Conservation (phyloP, 92 coral and sea anemone genomes). For the Nematostella vectensis region DNA sequence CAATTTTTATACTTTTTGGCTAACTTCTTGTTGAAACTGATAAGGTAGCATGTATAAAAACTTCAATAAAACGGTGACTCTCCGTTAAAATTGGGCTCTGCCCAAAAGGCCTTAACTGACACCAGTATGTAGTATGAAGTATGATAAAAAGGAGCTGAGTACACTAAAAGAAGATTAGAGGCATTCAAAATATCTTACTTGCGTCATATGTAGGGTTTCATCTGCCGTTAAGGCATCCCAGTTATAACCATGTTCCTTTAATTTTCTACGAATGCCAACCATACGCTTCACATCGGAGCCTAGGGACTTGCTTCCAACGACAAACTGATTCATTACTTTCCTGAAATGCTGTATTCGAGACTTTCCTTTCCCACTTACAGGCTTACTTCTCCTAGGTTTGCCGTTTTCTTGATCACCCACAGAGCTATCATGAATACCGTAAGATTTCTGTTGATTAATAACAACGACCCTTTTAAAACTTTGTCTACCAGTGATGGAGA, state of each 20-base stretch:
- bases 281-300: constrained; percentile 79
- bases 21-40: no score
- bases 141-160: background rate
- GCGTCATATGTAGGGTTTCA: constrained; percentile 72
- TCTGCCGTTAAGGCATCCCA: constrained; percentile 63
- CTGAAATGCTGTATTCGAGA: constrained; percentile 46
- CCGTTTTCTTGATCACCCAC: constrained; percentile 1
- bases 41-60: no score
- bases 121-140: background rate
- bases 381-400: no score
- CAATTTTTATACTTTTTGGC: no score
- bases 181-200: constrained; percentile 28
- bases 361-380: no score
- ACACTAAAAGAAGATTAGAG: background rate
- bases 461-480: no score
- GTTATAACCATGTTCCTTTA: constrained; percentile 54
- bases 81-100: background rate
- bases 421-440: constrained; percentile 18
- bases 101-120: background rate
- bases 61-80: background rate
- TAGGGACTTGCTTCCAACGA: constrained; percentile 61
- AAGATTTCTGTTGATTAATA: constrained; percentile 8
- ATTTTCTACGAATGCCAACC: constrained; percentile 64
- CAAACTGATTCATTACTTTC: constrained; percentile 54
- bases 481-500: no score